These are phyloP conservation scores for Anarsia innoxiella DNA, from an alignment of 2,888 invertebrate genomes.

Conservation along the genomic window DNA sequence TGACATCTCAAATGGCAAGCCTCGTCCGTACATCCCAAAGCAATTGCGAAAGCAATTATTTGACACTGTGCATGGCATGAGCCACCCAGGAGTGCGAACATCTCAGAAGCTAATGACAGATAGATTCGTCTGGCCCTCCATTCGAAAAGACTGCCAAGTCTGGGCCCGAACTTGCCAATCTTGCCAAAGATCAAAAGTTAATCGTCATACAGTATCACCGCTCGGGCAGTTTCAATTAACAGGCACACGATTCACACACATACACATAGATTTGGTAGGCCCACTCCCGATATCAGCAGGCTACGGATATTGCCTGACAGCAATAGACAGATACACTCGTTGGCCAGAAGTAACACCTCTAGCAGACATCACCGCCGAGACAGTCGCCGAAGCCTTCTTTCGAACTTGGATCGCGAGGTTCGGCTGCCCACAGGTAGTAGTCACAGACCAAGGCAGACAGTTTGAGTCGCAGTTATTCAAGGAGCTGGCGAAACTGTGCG, in stretches of 20 bases:
- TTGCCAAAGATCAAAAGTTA: constrained; percentile 32
- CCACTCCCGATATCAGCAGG: constrained; percentile 21
- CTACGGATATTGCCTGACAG: constrained; percentile 14
- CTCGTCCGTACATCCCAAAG: background rate
- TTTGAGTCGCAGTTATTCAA: constrained; percentile 7
- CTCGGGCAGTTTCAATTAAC: constrained; percentile 19
- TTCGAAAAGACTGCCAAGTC: constrained; percentile 21
- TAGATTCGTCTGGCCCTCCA: constrained; percentile 29
- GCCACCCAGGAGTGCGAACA: constrained; percentile 12
- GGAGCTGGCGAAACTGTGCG: background rate
- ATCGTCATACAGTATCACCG: constrained; percentile 25
- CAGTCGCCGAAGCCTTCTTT: constrained; percentile 22
- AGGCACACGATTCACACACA: constrained; percentile 24
- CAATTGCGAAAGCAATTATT: constrained; percentile 7
- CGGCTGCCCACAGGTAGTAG: constrained; percentile 13
- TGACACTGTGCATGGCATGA: constrained; percentile 5
- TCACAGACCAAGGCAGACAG: constrained; percentile 12
- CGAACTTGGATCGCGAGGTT: constrained; percentile 14
- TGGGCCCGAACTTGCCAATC: constrained; percentile 27
- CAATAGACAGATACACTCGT: too few relatives aligned
- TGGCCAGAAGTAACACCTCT: constrained; percentile 18
- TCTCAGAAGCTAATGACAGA: constrained; percentile 15
- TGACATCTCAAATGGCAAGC: background rate
- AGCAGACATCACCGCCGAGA: constrained; percentile 22
- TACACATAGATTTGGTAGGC: constrained; percentile 16